phyloP scores from a whole-genome alignment of 2,797 vertebrate genomes.

The Melanotaenia nigrans region DNA sequence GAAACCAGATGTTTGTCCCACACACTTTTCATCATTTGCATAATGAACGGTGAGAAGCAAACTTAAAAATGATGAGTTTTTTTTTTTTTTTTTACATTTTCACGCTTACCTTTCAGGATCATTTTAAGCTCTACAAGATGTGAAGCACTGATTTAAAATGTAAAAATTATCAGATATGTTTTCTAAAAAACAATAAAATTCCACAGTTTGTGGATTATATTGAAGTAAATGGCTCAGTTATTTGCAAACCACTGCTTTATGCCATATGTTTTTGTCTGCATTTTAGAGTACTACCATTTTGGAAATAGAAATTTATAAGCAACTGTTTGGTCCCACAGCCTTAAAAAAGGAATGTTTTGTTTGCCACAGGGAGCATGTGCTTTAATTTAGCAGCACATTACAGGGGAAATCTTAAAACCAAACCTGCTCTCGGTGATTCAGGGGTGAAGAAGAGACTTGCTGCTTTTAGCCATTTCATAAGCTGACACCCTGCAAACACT shows the following conservation, averaged over 20 bases:
- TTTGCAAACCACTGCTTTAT: background rate
- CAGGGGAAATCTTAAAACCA: slow-evolving; percentile 50
- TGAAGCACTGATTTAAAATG: background rate
- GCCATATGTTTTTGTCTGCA: background rate
- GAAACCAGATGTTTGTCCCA: slow-evolving; percentile 37
- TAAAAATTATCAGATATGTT: background rate
- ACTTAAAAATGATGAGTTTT: too few species aligned
- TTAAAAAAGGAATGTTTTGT: slow-evolving; percentile 39
- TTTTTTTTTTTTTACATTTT: too few species aligned
- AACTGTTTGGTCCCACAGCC: slow-evolving; percentile 11
- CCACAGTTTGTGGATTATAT: background rate
- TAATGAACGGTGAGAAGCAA: too few species aligned
- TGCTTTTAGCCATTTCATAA: slow-evolving; percentile 62
- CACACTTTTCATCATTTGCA: too few species aligned
- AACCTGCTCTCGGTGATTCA: slow-evolving; percentile 48
- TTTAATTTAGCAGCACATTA: slow-evolving; percentile 63
- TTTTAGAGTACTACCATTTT: background rate
- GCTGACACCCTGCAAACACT: slow-evolving; percentile 56
- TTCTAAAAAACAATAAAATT: background rate
- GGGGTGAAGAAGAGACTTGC: slow-evolving; percentile 40
- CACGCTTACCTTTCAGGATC: too few species aligned
- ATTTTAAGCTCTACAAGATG: too few species aligned
- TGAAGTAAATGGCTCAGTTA: too few species aligned
- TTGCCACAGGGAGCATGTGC: slow-evolving; percentile 37
- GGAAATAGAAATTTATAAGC: background rate